Evolutionary conservation across 2,797 vertebrate species (phyloP).

Genomic region (Acomys russatus): DNA sequence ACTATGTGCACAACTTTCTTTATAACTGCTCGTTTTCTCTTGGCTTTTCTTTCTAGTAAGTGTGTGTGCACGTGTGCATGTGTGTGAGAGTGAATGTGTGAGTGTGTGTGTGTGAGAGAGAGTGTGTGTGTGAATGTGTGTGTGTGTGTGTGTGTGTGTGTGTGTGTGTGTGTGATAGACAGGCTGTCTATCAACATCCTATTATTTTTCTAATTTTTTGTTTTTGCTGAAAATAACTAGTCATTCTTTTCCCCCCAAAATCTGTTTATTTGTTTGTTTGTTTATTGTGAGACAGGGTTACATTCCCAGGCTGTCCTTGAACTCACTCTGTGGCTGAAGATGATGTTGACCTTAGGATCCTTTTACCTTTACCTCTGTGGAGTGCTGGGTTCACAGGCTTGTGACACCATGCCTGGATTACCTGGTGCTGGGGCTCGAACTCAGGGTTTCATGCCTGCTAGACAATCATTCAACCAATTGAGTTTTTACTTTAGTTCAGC

Average conservation of each 20-base stretch:
- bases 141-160: not conserved
- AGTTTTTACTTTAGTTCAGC: not conserved
- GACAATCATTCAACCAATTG: not conserved
- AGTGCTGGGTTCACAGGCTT: not conserved
- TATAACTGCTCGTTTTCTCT: not conserved
- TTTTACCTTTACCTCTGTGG: not conserved
- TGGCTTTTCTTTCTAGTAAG: constrained; percentile 31
- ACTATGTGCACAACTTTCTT: not conserved
- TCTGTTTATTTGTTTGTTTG: not conserved
- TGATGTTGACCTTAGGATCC: not conserved
- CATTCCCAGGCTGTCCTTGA: not conserved
- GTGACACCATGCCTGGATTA: not conserved
- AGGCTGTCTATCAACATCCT: not conserved
- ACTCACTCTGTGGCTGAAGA: not conserved
- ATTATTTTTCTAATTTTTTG: constrained; percentile 16
- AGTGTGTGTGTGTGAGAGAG: not conserved
- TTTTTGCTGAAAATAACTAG: constrained; percentile 14
- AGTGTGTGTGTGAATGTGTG: not conserved
- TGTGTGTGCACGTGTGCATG: not conserved
- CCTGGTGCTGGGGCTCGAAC: not conserved
- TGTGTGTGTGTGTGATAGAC: not conserved
- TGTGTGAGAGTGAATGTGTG: not conserved
- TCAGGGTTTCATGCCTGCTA: not conserved
- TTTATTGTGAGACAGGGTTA: not conserved
- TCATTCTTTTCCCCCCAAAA: not conserved